Evolutionary conservation across 2,888 invertebrate genomes (phyloP), one percentile per base, ranked within the genome.

Genomic region (Pterobdella sp.): DNA sequence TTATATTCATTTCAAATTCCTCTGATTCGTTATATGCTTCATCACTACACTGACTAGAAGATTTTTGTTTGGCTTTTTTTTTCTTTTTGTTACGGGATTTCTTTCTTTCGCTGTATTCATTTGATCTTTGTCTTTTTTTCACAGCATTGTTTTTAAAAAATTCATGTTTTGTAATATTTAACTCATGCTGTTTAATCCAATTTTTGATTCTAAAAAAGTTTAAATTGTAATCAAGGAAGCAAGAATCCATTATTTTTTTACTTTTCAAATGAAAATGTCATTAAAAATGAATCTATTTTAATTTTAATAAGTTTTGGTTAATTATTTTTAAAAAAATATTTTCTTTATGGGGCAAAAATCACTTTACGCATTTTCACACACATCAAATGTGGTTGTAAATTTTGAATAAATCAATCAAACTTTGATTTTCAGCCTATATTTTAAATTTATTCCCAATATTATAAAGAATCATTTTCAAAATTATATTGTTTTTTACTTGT

Each of bases 1-100:
- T 87, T 0, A 89, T 86, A 80, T 87, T 87, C 79, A 89, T 86
- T 75, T 86, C 85, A 60, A 85, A 78, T 31, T 68, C 72, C 2
- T 71, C 71, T 56, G 60, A 22, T n/a, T 71, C 60, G 22, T 71
- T 35, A 32, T 70, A n/a, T 4, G 31, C 70, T 56, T 71, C 35
- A 14, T 71, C 71, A 60, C n/a, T 32, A 34, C 14, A 4, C 3
- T 4, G 22, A 32, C 4, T 14, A 3, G 65, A 14, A n/a, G 18
- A n/a, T 65, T 65, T 65, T n/a, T 65, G 65, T 32, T 65, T 65
- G 22, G 32, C 34, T 29, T 65, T 65, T 35, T 34, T 32, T 31
- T 32, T 7, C 34, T 65, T 65, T 34, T 65, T 65, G 14, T 65
- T 65, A 31, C 35, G 3, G 3, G 29, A 4, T 65, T 29, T 65